phyloP scores from a whole-genome alignment of 2,888 invertebrate species.

The Ophion ventricosus region DNA sequence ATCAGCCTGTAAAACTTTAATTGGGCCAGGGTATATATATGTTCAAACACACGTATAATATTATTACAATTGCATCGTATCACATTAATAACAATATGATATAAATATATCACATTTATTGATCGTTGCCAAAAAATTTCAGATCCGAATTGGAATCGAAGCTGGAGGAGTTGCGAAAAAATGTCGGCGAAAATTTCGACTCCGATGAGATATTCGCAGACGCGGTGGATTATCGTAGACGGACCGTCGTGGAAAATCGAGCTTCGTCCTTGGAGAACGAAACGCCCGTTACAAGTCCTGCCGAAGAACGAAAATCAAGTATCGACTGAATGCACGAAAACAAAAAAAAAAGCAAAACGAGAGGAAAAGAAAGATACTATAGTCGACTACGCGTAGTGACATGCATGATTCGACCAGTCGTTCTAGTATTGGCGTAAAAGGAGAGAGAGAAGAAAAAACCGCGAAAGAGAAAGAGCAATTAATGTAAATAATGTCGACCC shows the following conservation, averaged over 20 bases:
- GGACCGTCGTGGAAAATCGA: conserved; percentile 76
- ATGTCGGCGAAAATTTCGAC: conserved; percentile 71
- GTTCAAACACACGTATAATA: not conserved
- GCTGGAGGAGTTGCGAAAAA: conserved; percentile 75
- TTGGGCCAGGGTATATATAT: not conserved
- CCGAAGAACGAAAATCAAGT: conserved; percentile 45
- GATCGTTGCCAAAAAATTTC: conserved; percentile 25
- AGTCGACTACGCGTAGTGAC: conserved; percentile 58
- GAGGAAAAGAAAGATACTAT: conserved; percentile 34
- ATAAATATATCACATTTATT: not conserved
- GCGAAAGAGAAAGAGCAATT: not conserved
- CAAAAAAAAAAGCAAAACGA: conserved; percentile 14
- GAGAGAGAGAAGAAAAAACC: conserved; percentile 37
- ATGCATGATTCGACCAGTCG: conserved; percentile 55
- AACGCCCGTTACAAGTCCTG: conserved; percentile 36
- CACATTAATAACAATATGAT: not conserved
- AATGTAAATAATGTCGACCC: conserved; percentile 58
- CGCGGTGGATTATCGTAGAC: conserved; percentile 72
- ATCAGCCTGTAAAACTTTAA: not conserved
- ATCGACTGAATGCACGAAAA: conserved; percentile 7
- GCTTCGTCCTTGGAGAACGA: conserved; percentile 54
- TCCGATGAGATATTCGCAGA: conserved; percentile 74
- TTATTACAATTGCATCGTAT: not conserved
- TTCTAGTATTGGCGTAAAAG: conserved; percentile 50
- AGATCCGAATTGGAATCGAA: conserved; percentile 80